A percentile compares a stretch with the other conserved stretches of the same genome.
Evolutionary conservation across 2,888 invertebrate genomes (phyloP).

Genomic region (Agriotes lineatus): DNA sequence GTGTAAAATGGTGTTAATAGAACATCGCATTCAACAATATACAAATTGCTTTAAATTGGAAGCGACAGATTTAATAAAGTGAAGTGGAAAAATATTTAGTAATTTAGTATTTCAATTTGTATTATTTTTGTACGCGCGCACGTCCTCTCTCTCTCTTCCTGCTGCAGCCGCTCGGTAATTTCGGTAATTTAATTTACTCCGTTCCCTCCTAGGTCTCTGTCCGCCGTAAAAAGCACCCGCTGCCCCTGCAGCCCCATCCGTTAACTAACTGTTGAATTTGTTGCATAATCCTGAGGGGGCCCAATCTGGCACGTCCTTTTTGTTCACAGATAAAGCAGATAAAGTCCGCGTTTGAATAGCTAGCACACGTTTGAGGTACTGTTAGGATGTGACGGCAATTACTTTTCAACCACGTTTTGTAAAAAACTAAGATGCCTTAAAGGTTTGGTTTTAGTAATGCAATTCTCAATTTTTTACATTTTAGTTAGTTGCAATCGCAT

Average conservation of each 20-base stretch:
- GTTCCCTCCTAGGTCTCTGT: conserved; percentile 12
- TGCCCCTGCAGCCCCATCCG: conserved; percentile 6
- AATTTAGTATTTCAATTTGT: conserved; percentile 46
- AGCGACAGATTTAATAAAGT: conserved; percentile 62
- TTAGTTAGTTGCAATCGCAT: too few species aligned
- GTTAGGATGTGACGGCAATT: too few species aligned
- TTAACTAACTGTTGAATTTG: conserved; percentile 19
- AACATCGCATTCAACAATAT: conserved; percentile 50
- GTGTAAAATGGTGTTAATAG: conserved; percentile 44
- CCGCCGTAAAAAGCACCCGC: not conserved
- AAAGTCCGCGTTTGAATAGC: not conserved
- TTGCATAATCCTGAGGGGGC: conserved; percentile 13
- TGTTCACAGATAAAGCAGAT: not conserved
- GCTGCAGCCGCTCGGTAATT: conserved; percentile 5
- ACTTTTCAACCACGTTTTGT: too few species aligned
- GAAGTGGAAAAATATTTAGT: conserved; percentile 50
- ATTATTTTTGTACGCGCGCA: conserved; percentile 39
- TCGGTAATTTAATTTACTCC: conserved; percentile 32
- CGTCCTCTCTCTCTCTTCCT: conserved; percentile 38
- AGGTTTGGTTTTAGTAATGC: too few species aligned
- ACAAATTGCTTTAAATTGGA: conserved; percentile 63
- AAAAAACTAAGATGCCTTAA: too few species aligned
- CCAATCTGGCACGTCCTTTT: conserved; percentile 3
- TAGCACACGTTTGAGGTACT: too few species aligned
- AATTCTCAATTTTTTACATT: too few species aligned